phyloP scores from a whole-genome alignment of 2,888 invertebrate species.

The Sphaerophoria rueppellii region DNA sequence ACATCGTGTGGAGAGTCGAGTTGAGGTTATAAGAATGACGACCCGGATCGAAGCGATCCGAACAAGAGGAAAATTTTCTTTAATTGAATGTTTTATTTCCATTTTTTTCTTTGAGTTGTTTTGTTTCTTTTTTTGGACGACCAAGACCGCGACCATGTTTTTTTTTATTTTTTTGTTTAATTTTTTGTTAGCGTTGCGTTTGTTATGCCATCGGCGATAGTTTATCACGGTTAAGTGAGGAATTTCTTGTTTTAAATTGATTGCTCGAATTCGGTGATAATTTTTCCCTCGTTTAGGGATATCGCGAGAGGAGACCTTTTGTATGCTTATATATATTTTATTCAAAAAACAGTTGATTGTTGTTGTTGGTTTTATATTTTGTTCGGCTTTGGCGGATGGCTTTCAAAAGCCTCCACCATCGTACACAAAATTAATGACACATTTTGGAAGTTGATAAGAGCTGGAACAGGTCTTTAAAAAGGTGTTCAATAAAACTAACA shows the following conservation, averaged over 20 bases:
- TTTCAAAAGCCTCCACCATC: slow-evolving; percentile 68
- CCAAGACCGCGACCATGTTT: not conserved
- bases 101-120: slow-evolving; percentile 52
- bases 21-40: slow-evolving; percentile 63
- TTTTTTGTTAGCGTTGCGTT: slow-evolving; percentile 68
- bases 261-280: slow-evolving; percentile 77
- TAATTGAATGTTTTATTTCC: slow-evolving; percentile 74
- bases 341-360: slow-evolving; percentile 23
- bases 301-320: slow-evolving; percentile 48
- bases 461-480: slow-evolving; percentile 61
- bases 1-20: slow-evolving; percentile 1
- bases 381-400: slow-evolving; percentile 59
- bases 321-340: slow-evolving; percentile 1
- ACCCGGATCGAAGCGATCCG: slow-evolving; percentile 71
- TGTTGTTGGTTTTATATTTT: slow-evolving; percentile 55
- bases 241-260: slow-evolving; percentile 78
- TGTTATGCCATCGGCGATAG: slow-evolving; percentile 74
- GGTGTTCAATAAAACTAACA: slow-evolving; percentile 50
- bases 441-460: slow-evolving; percentile 71
- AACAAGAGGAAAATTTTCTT: slow-evolving; percentile 73
- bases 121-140: slow-evolving; percentile 25
- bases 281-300: slow-evolving; percentile 75
- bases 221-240: slow-evolving; percentile 78
- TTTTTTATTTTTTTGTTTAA: slow-evolving; percentile 30
- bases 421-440: slow-evolving; percentile 73